Percentiles rank a stretch among this genome's conserved stretches.
phyloP scores from a whole-genome alignment of 2,797 vertebrate species.

The Zenarchopterus dispar region DNA sequence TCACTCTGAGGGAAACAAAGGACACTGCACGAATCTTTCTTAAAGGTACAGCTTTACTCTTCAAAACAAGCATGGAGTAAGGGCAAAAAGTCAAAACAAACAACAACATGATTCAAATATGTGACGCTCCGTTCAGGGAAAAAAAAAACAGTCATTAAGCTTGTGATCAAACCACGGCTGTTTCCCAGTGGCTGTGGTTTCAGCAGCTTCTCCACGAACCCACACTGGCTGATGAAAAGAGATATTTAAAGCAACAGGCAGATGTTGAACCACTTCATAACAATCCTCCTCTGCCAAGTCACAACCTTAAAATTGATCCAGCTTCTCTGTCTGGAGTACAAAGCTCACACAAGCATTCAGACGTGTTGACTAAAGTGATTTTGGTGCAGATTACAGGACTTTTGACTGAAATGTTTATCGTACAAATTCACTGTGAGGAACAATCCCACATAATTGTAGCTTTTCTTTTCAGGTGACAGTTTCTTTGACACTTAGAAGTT shows the following conservation, averaged over 20 bases:
- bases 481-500: not conserved
- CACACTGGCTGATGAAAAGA: slow-evolving; percentile 42
- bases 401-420: slow-evolving; percentile 7
- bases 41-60: slow-evolving; percentile 57
- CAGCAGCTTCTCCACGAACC: slow-evolving; percentile 16
- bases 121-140: slow-evolving; percentile 16
- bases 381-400: not conserved
- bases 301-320: slow-evolving; percentile 15
- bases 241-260: slow-evolving; percentile 60
- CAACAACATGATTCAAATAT: slow-evolving; percentile 8
- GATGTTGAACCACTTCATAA: slow-evolving; percentile 53
- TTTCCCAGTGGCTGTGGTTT: slow-evolving; percentile 59
- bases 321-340: slow-evolving; percentile 7
- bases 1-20: slow-evolving; percentile 60
- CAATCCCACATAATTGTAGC: not conserved
- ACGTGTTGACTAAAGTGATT: not conserved
- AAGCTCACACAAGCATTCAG: not conserved
- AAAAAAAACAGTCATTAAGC: slow-evolving; percentile 23
- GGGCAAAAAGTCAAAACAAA: slow-evolving; percentile 4
- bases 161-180: slow-evolving; percentile 58
- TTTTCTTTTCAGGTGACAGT: not conserved
- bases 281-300: slow-evolving; percentile 19
- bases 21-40: slow-evolving; percentile 49
- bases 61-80: not conserved
- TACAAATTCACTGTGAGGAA: not conserved